These are phyloP conservation scores for Pentamera pediparva DNA, from an alignment of 53 echinoderm and acorn worm genomes.

Conservation along the genomic window DNA sequence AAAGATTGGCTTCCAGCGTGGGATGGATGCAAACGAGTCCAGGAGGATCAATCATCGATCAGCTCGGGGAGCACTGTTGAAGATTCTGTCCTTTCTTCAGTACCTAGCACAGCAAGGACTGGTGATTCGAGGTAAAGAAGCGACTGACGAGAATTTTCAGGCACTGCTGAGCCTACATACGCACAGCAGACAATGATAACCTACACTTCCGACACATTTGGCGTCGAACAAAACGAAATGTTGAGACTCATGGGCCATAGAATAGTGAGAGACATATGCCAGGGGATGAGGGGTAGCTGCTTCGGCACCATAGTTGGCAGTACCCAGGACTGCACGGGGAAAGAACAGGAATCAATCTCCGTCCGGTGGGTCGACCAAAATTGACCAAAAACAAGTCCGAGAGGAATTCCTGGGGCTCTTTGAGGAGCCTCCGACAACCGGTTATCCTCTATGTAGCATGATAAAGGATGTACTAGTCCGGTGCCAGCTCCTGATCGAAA, in stretches of 20 bases:
- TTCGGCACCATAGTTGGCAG: conserved; percentile 42
- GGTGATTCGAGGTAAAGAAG: conserved; percentile 29
- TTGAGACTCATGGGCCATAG: too few species aligned
- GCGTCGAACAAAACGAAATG: too few species aligned
- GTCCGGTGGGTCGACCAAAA: conserved; percentile 17
- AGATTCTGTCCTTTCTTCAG: conserved; percentile 9
- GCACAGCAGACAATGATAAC: too few species aligned
- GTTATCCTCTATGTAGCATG: conserved; percentile 12
- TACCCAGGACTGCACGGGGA: conserved; percentile 28
- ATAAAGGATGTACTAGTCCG: conserved; percentile 9
- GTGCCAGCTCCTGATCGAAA: conserved; percentile 14
- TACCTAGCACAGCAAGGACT: conserved; percentile 34
- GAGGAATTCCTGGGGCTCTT: conserved; percentile 39
- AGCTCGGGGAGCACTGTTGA: conserved; percentile 18
- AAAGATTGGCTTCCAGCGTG: too few species aligned
- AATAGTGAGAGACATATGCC: too few species aligned
- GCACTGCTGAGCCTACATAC: too few species aligned
- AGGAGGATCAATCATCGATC: too few species aligned
- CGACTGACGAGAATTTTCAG: too few species aligned
- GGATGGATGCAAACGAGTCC: too few species aligned
- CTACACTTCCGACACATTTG: too few species aligned
- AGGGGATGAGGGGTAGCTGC: neutral
- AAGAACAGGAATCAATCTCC: conserved; percentile 39
- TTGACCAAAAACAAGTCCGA: neutral
- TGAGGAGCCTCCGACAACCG: too few species aligned